Conservation (phyloP, 2,797 vertebrate species). For the Erpetoichthys calabaricus region DNA sequence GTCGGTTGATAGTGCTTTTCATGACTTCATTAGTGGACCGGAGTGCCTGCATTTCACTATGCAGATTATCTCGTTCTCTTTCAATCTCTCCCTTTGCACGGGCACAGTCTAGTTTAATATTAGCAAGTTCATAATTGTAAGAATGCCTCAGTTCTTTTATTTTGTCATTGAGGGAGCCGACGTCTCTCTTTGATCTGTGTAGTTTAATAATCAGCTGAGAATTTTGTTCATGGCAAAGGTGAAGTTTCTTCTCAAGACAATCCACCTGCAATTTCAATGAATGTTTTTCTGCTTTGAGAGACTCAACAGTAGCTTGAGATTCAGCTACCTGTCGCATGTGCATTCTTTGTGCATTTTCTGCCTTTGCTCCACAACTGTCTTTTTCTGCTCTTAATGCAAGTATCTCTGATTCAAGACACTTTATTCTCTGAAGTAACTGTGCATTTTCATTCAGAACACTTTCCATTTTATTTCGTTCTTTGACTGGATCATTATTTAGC, state of each 20-base stretch:
- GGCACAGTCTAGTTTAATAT: constrained; percentile 71
- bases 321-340: constrained; percentile 50
- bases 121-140: constrained; percentile 71
- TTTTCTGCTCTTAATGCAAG: constrained; percentile 49
- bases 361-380: constrained; percentile 42
- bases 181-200: constrained; percentile 46
- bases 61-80: constrained; percentile 69
- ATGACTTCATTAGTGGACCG: constrained; percentile 71
- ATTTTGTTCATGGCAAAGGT: constrained; percentile 40
- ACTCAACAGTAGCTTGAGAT: constrained; percentile 38
- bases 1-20: constrained; percentile 51
- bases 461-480: constrained; percentile 40
- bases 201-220: constrained; percentile 37
- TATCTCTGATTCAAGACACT: constrained; percentile 44
- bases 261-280: constrained; percentile 41
- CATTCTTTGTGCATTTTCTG: constrained; percentile 49
- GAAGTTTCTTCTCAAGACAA: constrained; percentile 46
- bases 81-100: constrained; percentile 71
- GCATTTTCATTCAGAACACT: constrained; percentile 42
- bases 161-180: constrained; percentile 34
- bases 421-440: constrained; percentile 46
- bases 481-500: constrained; percentile 35
- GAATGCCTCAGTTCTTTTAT: constrained; percentile 75
- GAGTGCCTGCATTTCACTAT: constrained; percentile 65
- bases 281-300: constrained; percentile 57